Evolutionary conservation across 2,113 vertebrate species (phyloP).

Genomic region (Potamarius usumacintae): DNA sequence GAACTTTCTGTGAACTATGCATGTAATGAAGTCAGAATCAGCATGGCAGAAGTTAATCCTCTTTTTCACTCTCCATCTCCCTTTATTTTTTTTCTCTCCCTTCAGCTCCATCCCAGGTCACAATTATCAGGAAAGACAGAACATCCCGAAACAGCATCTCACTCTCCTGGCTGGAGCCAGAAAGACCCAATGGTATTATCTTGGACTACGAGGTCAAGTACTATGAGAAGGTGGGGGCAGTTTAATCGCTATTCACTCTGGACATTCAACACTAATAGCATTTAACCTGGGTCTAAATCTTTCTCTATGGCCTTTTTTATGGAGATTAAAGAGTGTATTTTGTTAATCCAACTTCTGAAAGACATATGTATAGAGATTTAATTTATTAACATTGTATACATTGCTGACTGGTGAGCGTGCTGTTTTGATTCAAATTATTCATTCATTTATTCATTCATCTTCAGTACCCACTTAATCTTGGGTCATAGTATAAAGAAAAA

Average conservation of each 20-base stretch:
- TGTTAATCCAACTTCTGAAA: conserved; percentile 27
- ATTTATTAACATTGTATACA: conserved; percentile 21
- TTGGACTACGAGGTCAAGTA: conserved; percentile 99
- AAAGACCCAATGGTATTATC: conserved; percentile 96
- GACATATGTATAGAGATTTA: conserved; percentile 5
- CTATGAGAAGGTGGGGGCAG: conserved; percentile 92
- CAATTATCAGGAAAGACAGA: conserved; percentile 88
- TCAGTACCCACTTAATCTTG: background rate
- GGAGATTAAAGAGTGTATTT: conserved; percentile 38
- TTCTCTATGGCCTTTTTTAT: conserved; percentile 26
- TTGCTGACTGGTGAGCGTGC: conserved; percentile 8
- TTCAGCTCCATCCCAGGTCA: conserved; percentile 90
- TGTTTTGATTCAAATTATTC: conserved; percentile 6
- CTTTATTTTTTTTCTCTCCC: conserved; percentile 37
- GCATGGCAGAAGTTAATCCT: conserved; percentile 34
- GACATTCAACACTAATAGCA: conserved; percentile 41
- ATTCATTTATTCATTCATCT: background rate
- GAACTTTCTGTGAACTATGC: conserved; percentile 68
- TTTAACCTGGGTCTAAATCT: conserved; percentile 44
- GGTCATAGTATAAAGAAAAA: background rate
- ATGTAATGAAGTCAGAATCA: conserved; percentile 38
- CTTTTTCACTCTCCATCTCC: conserved; percentile 44
- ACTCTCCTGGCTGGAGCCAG: conserved; percentile 93
- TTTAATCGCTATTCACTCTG: conserved; percentile 35
- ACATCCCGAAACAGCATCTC: conserved; percentile 91